These are phyloP conservation scores for Lepus europaeus DNA, from an alignment of 2,113 vertebrate genomes.

Conservation along the genomic window DNA sequence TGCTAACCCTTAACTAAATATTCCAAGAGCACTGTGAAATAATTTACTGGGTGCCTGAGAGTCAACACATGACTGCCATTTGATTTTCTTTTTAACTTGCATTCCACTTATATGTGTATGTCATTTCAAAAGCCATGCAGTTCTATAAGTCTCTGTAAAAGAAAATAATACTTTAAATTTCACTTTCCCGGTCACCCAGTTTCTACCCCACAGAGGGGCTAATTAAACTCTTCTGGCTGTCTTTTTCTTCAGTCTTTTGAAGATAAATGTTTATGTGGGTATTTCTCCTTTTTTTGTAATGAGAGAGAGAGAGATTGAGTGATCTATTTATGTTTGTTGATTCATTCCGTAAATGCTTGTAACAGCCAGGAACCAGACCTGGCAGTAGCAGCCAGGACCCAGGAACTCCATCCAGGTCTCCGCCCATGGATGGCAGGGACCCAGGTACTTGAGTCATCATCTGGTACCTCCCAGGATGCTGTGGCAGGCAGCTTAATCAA, in stretches of 20 bases:
- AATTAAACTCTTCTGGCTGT: background rate
- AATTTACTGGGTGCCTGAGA: background rate
- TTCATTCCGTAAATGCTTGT: too few species aligned
- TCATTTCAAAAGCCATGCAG: background rate
- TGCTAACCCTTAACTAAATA: background rate
- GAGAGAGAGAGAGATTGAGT: too few species aligned
- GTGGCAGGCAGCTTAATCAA: too few species aligned
- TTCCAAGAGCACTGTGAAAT: background rate
- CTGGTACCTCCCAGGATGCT: too few species aligned
- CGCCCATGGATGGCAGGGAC: too few species aligned
- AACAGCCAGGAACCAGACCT: too few species aligned
- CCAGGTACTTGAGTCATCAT: too few species aligned
- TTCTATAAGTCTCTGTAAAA: background rate
- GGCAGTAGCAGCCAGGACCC: too few species aligned
- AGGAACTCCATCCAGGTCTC: too few species aligned
- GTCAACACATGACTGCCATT: background rate
- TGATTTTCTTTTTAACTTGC: background rate
- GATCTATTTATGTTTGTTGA: too few species aligned
- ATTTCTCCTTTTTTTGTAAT: too few species aligned
- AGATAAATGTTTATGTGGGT: background rate
- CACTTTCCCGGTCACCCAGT: background rate
- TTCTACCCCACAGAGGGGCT: background rate
- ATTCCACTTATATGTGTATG: background rate
- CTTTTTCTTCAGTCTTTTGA: background rate
- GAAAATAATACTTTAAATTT: background rate